phyloP scores from a whole-genome alignment of 2,888 invertebrate genomes.

The Apomyelois bistriatella region DNA sequence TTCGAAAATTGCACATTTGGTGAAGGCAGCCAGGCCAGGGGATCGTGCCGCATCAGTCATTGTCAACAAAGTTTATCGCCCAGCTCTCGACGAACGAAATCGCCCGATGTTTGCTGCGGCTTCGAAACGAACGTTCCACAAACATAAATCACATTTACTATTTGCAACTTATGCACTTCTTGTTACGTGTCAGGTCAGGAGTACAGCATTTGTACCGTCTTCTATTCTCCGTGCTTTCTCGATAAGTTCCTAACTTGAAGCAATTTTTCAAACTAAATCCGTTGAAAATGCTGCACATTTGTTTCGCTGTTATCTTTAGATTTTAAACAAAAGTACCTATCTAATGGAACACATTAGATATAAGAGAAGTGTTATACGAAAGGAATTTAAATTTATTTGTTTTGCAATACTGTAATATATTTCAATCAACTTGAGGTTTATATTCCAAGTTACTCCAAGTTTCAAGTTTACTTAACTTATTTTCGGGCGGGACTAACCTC shows the following conservation, averaged over 20 bases:
- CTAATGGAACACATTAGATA: not conserved
- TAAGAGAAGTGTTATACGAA: not conserved
- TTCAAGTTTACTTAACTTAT: no score
- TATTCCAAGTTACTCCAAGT: no score
- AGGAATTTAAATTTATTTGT: not conserved
- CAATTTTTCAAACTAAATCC: conserved; percentile 8
- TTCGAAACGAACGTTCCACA: conserved; percentile 33
- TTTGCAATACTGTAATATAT: no score
- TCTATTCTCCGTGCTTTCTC: not conserved
- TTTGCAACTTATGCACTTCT: conserved; percentile 39
- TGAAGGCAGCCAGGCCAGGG: conserved; percentile 29
- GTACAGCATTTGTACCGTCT: conserved; percentile 8
- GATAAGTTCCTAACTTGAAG: conserved; percentile 9
- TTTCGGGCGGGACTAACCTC: no score
- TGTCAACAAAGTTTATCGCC: conserved; percentile 70
- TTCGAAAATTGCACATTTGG: conserved; percentile 59
- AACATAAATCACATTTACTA: conserved; percentile 36
- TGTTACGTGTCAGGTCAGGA: conserved; percentile 25
- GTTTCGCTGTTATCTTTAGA: not conserved
- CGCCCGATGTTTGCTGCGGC: conserved; percentile 64
- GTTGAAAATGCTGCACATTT: conserved; percentile 1
- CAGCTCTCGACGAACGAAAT: conserved; percentile 41
- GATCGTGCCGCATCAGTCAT: conserved; percentile 59
- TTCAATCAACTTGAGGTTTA: no score
- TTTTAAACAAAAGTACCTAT: not conserved